These are phyloP conservation scores for Cataglyphis cursor DNA, from an alignment of 2,888 invertebrate genomes.

Conservation along the genomic window DNA sequence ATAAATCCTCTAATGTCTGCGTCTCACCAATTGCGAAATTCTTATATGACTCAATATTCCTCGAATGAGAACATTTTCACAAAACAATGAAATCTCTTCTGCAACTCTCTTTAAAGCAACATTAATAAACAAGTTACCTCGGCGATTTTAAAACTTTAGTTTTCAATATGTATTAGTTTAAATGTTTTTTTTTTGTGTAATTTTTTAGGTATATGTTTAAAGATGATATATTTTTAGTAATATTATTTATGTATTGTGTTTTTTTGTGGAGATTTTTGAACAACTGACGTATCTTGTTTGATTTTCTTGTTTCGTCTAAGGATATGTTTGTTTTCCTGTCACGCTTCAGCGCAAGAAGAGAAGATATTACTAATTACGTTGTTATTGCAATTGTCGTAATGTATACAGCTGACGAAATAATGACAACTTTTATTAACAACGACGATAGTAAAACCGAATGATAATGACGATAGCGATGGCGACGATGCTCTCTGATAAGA, in stretches of 20 bases:
- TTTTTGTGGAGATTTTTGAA: background rate
- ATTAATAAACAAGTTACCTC: background rate
- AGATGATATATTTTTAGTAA: background rate
- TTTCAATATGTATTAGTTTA: background rate
- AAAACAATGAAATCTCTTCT: background rate
- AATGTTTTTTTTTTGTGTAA: background rate
- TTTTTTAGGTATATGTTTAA: background rate
- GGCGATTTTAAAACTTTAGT: constrained; percentile 13
- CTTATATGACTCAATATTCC: background rate
- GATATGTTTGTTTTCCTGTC: background rate
- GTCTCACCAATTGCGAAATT: constrained; percentile 22
- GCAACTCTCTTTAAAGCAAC: background rate
- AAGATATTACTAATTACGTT: constrained; percentile 18
- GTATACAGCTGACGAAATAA: constrained; percentile 14
- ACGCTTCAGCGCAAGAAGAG: constrained; percentile 6
- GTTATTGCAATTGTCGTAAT: constrained; percentile 8
- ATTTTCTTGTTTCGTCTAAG: background rate
- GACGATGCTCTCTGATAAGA: background rate
- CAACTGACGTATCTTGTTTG: background rate
- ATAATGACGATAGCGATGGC: background rate
- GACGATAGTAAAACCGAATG: background rate
- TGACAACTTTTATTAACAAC: constrained; percentile 34
- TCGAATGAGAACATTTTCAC: background rate
- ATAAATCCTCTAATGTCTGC: constrained; percentile 16
- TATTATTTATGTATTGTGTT: background rate